Conservation (phyloP, 2,888 invertebrate genomes). For the Halictus quadricinctus region DNA sequence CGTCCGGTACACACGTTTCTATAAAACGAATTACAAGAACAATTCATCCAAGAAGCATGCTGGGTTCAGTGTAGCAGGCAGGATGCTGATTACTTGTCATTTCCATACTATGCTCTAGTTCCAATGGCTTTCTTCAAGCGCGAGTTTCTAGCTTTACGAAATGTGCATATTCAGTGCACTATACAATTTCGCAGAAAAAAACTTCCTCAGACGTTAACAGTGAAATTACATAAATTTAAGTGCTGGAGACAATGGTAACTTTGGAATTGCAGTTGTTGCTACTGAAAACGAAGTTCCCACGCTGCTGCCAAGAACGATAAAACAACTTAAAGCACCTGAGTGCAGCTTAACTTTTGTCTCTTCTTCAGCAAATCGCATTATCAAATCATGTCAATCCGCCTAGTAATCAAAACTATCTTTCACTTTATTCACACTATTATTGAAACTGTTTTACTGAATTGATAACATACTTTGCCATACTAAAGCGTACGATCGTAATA, state of each 20-base stretch:
- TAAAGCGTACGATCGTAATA: too few relatives aligned
- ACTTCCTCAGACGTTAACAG: neutral
- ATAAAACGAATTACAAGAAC: neutral
- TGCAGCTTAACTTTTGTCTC: too few relatives aligned
- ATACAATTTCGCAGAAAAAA: neutral
- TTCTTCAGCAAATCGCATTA: too few relatives aligned
- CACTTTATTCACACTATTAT: too few relatives aligned
- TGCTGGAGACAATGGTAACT: neutral
- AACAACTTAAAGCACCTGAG: neutral
- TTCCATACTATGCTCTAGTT: neutral
- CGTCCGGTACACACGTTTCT: neutral
- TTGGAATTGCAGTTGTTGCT: neutral
- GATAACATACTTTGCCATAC: too few relatives aligned
- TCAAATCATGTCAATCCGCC: too few relatives aligned
- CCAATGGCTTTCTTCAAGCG: neutral
- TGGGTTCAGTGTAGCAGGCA: neutral
- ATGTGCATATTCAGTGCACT: neutral
- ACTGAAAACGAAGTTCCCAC: neutral
- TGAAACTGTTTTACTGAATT: too few relatives aligned
- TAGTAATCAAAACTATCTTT: too few relatives aligned
- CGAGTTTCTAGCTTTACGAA: neutral
- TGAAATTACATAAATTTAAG: neutral
- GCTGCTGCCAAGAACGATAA: neutral
- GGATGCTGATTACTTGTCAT: constrained; percentile 11
- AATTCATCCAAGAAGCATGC: neutral